A percentile compares a stretch with the other conserved stretches of the same genome.
phyloP scores from a whole-genome alignment of 1,140 invertebrate genomes.

The Drosophila melanica region DNA sequence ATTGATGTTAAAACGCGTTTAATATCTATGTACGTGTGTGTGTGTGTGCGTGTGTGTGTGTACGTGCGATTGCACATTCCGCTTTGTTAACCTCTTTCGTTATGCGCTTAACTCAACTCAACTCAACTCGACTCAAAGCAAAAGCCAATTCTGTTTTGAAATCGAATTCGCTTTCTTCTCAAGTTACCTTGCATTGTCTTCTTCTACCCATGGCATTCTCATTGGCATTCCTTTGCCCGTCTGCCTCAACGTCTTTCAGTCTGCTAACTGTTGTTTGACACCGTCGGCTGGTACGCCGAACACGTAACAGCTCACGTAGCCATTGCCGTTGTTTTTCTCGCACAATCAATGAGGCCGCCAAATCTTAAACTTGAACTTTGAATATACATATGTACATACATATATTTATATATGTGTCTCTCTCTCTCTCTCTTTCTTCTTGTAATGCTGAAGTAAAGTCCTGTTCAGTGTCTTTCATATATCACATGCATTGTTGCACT shows the following conservation, averaged over 20 bases:
- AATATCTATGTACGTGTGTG: conserved; percentile 27
- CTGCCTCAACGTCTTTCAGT: background rate
- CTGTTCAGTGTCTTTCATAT: background rate
- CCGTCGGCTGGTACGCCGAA: conserved; percentile 3
- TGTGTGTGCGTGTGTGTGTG: conserved; percentile 8
- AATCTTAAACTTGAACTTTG: conserved; percentile 60
- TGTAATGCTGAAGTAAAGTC: background rate
- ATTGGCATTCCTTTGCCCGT: conserved; percentile 62
- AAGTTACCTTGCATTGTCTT: conserved; percentile 26
- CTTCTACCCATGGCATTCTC: conserved; percentile 61
- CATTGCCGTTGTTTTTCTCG: conserved; percentile 7
- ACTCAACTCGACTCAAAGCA: conserved; percentile 14
- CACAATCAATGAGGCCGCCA: conserved; percentile 14
- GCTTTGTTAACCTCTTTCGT: conserved; percentile 81
- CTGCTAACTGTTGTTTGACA: conserved; percentile 30
- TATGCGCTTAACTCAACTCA: conserved; percentile 47
- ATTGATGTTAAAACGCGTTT: conserved; percentile 74
- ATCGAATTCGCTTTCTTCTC: conserved; percentile 79
- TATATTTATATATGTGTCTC: background rate
- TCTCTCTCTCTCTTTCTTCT: background rate
- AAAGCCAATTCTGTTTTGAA: conserved; percentile 71
- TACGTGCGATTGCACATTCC: conserved; percentile 66
- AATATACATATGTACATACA: background rate
- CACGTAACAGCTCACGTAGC: conserved; percentile 51
- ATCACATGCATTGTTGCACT: background rate